Percentiles rank a stretch among this genome's conserved stretches.
phyloP scores from a whole-genome alignment of 1,140 invertebrate genomes.

The Monomorium pharaonis region DNA sequence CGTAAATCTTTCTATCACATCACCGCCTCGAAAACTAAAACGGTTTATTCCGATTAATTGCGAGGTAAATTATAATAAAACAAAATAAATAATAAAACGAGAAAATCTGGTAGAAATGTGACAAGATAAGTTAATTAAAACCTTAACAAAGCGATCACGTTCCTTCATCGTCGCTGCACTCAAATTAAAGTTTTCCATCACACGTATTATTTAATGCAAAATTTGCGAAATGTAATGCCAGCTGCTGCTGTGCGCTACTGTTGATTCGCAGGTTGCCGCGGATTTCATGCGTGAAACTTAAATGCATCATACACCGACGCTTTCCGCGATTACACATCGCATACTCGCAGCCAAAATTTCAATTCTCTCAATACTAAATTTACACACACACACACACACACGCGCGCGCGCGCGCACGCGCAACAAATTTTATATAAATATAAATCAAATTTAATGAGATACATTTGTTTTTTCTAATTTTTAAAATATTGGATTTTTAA shows the following conservation, averaged over 20 bases:
- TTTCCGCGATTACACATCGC: slow-evolving; percentile 50
- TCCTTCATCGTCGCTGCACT: not conserved
- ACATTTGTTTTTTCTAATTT: not conserved
- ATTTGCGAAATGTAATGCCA: slow-evolving; percentile 75
- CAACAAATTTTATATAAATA: not conserved
- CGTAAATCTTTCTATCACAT: slow-evolving; percentile 31
- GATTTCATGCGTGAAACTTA: slow-evolving; percentile 69
- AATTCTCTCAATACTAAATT: not conserved
- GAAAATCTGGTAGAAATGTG: slow-evolving; percentile 3
- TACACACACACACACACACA: no score
- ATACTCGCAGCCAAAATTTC: not conserved
- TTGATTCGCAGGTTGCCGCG: slow-evolving; percentile 10
- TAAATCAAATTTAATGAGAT: not conserved
- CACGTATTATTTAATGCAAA: slow-evolving; percentile 71
- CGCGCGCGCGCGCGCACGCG: no score
- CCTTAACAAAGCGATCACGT: slow-evolving; percentile 56
- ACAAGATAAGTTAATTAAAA: slow-evolving; percentile 68
- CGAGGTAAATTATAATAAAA: slow-evolving; percentile 27
- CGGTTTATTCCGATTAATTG: not conserved
- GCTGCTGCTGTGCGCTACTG: slow-evolving; percentile 61
- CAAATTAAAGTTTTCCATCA: slow-evolving; percentile 51
- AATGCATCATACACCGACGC: slow-evolving; percentile 60
- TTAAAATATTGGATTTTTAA: no score
- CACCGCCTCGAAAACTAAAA: not conserved
- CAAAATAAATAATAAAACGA: not conserved